phyloP scores from a whole-genome alignment of 2,888 invertebrate genomes.

The Antitype chi region DNA sequence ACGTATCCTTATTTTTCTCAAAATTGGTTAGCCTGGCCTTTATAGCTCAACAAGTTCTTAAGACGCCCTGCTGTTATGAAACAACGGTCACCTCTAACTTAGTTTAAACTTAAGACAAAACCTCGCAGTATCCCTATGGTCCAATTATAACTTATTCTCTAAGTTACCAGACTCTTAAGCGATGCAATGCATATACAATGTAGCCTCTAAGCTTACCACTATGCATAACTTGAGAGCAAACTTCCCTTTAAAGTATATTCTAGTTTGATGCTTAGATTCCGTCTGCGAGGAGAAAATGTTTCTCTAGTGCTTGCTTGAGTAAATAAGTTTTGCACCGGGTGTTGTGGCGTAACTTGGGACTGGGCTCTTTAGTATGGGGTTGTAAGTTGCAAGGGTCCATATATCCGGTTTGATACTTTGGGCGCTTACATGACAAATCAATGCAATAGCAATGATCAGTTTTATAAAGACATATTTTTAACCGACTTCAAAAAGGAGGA shows the following conservation, averaged over 20 bases:
- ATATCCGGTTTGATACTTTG: background rate
- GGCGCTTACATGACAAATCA: background rate
- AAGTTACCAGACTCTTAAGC: slow-evolving; percentile 61
- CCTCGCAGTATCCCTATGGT: slow-evolving; percentile 55
- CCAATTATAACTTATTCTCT: slow-evolving; percentile 67
- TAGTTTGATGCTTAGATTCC: slow-evolving; percentile 32
- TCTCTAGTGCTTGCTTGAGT: slow-evolving; percentile 4
- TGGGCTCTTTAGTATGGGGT: background rate
- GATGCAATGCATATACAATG: slow-evolving; percentile 67
- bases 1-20: background rate
- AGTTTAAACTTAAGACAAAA: slow-evolving; percentile 64
- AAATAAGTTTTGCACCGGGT: slow-evolving; percentile 23
- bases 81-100: slow-evolving; percentile 48
- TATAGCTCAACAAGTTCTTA: background rate
- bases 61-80: slow-evolving; percentile 24
- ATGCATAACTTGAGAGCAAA: slow-evolving; percentile 58
- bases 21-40: background rate
- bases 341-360: background rate
- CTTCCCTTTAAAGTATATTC: slow-evolving; percentile 46
- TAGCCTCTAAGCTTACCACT: slow-evolving; percentile 46
- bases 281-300: slow-evolving; percentile 26
- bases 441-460: no score
- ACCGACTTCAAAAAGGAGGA: no score
- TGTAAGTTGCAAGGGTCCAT: background rate
- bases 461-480: no score